Evolutionary conservation across 2,888 invertebrate species (phyloP).

Genomic region (Drosophila austrosaltans): DNA sequence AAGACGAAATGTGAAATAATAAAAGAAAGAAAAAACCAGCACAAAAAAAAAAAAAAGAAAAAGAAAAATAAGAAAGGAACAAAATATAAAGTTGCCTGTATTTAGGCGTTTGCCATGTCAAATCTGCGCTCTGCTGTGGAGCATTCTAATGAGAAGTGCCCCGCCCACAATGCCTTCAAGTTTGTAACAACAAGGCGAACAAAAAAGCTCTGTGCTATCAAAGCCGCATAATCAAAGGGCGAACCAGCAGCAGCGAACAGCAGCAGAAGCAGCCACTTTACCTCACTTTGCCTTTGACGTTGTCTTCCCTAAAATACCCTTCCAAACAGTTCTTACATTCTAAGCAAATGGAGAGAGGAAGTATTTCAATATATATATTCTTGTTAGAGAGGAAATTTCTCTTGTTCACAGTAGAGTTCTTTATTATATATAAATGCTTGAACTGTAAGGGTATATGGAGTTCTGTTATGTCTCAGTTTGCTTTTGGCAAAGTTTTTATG

Average conservation of each 20-base stretch:
- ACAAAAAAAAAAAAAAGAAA: slow-evolving; percentile 26
- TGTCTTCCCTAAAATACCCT: not conserved
- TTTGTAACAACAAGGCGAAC: slow-evolving; percentile 47
- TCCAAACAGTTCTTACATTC: not conserved
- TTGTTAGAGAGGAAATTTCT: too few species aligned
- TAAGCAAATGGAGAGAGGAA: too few species aligned
- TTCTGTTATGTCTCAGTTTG: slow-evolving; percentile 27
- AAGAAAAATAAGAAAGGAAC: slow-evolving; percentile 17
- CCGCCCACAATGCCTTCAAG: slow-evolving; percentile 44
- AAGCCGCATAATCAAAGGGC: slow-evolving; percentile 69
- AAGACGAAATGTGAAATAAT: slow-evolving; percentile 11
- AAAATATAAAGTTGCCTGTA: slow-evolving; percentile 36
- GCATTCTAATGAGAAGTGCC: slow-evolving; percentile 77
- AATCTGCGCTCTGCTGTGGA: slow-evolving; percentile 60
- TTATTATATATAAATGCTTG: not conserved
- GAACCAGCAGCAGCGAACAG: slow-evolving; percentile 8
- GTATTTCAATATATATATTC: not conserved
- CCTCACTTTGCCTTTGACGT: slow-evolving; percentile 2
- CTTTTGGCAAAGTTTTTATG: slow-evolving; percentile 42
- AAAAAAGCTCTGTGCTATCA: slow-evolving; percentile 62
- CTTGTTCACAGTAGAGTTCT: too few species aligned
- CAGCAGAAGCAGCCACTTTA: slow-evolving; percentile 40
- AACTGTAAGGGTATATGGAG: not conserved
- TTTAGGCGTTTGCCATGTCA: slow-evolving; percentile 51
- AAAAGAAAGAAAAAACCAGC: slow-evolving; percentile 15